Evolutionary conservation across 2,113 vertebrate genomes (phyloP).

Genomic region (Bagarius yarrelli): DNA sequence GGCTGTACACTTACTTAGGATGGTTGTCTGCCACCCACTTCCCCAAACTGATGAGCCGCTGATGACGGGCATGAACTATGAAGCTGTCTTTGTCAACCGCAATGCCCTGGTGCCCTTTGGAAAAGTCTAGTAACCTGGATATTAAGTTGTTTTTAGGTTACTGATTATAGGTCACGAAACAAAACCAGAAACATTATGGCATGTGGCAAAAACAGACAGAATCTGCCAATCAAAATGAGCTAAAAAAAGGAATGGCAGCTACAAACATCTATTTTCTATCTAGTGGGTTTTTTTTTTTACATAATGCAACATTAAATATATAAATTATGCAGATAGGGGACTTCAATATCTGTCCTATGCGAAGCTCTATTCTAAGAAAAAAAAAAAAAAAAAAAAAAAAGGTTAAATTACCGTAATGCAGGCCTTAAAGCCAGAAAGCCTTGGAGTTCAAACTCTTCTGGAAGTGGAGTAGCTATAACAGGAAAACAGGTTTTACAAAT

Average conservation of each 20-base stretch:
- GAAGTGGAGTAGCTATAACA: slow-evolving; percentile 83
- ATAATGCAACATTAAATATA: neutral
- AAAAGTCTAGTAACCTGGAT: slow-evolving; percentile 92
- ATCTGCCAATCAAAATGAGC: neutral
- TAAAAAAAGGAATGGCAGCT: neutral
- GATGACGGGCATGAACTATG: slow-evolving; percentile 81
- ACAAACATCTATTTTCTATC: neutral
- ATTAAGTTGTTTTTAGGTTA: neutral
- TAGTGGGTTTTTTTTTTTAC: neutral
- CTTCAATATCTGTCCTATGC: neutral
- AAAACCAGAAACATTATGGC: neutral
- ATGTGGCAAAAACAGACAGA: neutral
- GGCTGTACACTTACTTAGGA: slow-evolving; percentile 72
- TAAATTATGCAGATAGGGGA: neutral
- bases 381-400: neutral
- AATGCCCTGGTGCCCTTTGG: slow-evolving; percentile 94
- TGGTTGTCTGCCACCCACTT: slow-evolving; percentile 96
- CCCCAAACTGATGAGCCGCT: slow-evolving; percentile 85
- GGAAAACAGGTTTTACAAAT: neutral
- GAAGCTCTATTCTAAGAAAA: neutral
- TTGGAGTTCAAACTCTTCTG: slow-evolving; percentile 97
- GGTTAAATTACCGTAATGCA: slow-evolving; percentile 79
- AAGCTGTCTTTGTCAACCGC: slow-evolving; percentile 85
- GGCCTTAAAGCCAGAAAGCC: slow-evolving; percentile 95
- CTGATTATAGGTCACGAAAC: neutral